phyloP scores from a whole-genome alignment of 2,113 vertebrate genomes.

The Dendropsophus ebraccatus region DNA sequence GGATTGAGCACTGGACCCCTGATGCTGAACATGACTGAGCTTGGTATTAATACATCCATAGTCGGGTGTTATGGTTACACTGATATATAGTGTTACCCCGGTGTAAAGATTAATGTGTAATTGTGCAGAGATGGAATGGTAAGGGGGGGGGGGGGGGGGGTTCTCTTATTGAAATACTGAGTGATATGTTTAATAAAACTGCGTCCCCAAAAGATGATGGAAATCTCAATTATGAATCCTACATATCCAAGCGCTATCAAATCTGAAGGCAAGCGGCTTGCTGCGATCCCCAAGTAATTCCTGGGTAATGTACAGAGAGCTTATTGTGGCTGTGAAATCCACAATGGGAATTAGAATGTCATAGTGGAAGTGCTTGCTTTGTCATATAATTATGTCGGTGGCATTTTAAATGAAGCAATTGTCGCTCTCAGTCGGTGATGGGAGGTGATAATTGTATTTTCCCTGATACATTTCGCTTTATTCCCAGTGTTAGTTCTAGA shows the following conservation, averaged over 20 bases:
- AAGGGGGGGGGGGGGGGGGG: no score
- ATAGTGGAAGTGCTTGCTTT: constrained; percentile 1
- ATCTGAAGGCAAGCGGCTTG: constrained; percentile 18
- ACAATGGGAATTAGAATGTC: constrained; percentile 21
- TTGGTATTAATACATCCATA: not conserved
- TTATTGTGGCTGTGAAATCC: not conserved
- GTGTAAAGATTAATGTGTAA: not conserved
- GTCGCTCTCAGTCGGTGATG: not conserved
- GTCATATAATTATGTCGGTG: constrained; percentile 30
- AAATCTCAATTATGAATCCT: constrained; percentile 36
- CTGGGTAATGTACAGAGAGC: constrained; percentile 11
- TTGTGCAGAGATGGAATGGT: not conserved
- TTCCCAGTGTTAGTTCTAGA: not conserved
- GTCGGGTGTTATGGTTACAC: not conserved
- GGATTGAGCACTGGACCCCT: not conserved
- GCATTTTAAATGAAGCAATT: constrained; percentile 28
- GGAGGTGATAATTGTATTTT: constrained; percentile 49
- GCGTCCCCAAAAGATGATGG: constrained; percentile 1
- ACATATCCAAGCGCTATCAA: not conserved
- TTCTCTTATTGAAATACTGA: constrained; percentile 14
- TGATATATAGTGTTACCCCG: not conserved
- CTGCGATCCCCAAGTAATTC: not conserved
- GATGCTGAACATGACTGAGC: not conserved
- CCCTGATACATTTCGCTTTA: constrained; percentile 23
- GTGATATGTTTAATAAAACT: constrained; percentile 34